Base-by-base conservation (phyloP, 2,113 vertebrate genomes). In the Rallus limicola region DNA sequence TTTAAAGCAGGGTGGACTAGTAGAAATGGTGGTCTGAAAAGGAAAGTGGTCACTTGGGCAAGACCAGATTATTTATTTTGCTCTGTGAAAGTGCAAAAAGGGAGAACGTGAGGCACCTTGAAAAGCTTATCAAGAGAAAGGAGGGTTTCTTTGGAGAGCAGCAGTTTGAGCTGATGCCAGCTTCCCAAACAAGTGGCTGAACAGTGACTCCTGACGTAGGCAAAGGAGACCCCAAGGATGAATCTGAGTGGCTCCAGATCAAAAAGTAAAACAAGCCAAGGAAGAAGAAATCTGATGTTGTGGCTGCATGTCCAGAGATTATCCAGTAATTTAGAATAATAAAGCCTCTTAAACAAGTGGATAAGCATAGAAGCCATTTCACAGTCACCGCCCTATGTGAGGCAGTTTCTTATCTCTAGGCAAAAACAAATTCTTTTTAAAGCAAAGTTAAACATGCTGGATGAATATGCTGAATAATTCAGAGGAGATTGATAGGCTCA, bases 271-370 rank as follows among this genome's bases (percentile, higher is more conserved):
- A 62, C 64, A 59, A 88, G 63, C 64, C 55, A 67, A 69, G 52
- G 63, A 76, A 72, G 80, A 26, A 70, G 88, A 68, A 86, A 64
- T 38, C 33, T 13, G 16, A 34, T 64, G 89, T 14, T n/a, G 42
- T 12, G 79, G 68, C 65, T 79, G 76, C 6, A 0, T 53, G 70
- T 56, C 87, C 83, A 36, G 71, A 85, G 92, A 82, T 96, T 91
- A 88, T 69, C 80, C 86, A 0, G 28, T 82, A 83, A 86, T 72
- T 84, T 62, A 60, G 63, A 33, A 23, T 77, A 88, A 96, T 74
- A 62, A 92, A 93, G 85, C 84, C 78, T 95, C 92, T 93, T 87
- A 62, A 33, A 69, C 52, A 6, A 50, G 42, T 3, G 82, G 78
- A 31, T 79, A 87, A 90, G 78, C 62, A 13, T 12, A 63, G 95